Conservation (phyloP, 2,797 vertebrate genomes). For the Podargus strigoides region DNA sequence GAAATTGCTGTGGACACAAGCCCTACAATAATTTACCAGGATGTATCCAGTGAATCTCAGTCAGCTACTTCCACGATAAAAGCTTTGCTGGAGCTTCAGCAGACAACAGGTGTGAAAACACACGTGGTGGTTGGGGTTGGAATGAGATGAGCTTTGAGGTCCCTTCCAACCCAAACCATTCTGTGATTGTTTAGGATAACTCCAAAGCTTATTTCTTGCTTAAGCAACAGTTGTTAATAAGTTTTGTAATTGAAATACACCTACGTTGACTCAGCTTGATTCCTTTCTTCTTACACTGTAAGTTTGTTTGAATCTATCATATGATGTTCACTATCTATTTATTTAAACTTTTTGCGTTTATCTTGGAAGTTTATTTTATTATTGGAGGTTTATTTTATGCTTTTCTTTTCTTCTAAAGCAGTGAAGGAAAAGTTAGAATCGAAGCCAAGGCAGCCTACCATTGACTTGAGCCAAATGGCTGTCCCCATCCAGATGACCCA, state of each 20-base stretch:
- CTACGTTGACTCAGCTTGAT: not conserved
- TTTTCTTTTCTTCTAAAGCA: constrained; percentile 54
- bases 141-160: no score
- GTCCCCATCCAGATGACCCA: constrained; percentile 91
- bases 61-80: constrained; percentile 97
- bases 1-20: constrained; percentile 92
- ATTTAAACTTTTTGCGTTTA: not conserved
- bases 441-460: constrained; percentile 90
- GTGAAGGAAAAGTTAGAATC: constrained; percentile 90
- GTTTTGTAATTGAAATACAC: not conserved
- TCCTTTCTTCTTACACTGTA: not conserved
- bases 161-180: no score
- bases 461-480: constrained; percentile 98
- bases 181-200: not conserved
- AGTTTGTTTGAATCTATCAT: not conserved
- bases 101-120: constrained; percentile 85
- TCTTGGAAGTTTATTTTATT: not conserved
- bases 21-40: constrained; percentile 94
- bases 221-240: not conserved
- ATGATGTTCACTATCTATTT: not conserved
- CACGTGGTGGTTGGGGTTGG: no score
- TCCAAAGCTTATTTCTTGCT: not conserved
- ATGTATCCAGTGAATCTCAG: constrained; percentile 89
- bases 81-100: constrained; percentile 94
- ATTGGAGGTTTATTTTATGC: not conserved